These are phyloP conservation scores for Carassius auratus DNA, from an alignment of 2,113 vertebrate species.

Conservation along the genomic window DNA sequence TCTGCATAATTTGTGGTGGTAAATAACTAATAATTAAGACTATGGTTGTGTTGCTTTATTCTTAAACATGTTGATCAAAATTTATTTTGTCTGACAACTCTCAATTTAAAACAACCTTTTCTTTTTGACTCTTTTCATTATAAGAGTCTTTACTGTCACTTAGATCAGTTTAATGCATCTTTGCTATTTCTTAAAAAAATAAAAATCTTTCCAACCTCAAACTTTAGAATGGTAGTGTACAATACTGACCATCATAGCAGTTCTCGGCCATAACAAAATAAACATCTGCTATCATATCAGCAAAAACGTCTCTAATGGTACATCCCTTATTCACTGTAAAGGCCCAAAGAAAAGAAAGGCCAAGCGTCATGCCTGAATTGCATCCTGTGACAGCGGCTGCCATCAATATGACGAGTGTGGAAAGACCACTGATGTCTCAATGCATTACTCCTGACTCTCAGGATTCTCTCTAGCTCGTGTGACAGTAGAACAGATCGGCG, in stretches of 20 bases:
- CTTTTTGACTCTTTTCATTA: too few species aligned
- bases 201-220: neutral
- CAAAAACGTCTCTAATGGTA: neutral
- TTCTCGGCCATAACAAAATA: neutral
- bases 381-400: neutral
- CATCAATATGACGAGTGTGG: conserved; percentile 22
- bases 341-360: neutral
- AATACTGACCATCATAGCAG: neutral
- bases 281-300: neutral
- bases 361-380: conserved; percentile 8
- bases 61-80: neutral
- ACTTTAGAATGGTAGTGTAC: neutral
- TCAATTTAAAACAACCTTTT: too few species aligned
- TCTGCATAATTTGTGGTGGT: neutral
- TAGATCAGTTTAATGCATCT: neutral
- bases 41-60: neutral
- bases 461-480: conserved; percentile 20
- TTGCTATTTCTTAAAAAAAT: neutral
- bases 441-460: conserved; percentile 33
- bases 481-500: conserved; percentile 31
- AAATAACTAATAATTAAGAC: neutral
- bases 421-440: conserved; percentile 17
- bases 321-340: neutral
- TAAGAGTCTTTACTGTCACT: too few species aligned
- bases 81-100: too few species aligned